Conservation (phyloP, 30 jellyfish, hydroid and myxozoan genomes). For the Morbakka virulenta region DNA sequence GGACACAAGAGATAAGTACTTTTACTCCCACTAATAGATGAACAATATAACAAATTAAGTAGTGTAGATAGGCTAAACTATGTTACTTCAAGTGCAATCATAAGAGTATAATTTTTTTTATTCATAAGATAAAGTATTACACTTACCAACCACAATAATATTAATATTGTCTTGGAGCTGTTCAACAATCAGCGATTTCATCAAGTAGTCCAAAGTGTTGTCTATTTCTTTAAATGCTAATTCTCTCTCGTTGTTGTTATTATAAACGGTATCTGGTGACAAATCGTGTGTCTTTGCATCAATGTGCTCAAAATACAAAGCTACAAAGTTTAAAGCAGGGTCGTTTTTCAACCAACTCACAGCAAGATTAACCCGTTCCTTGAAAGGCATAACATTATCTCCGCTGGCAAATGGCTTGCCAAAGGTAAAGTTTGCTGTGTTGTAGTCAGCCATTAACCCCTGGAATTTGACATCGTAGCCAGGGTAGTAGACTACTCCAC, state of each 20-base stretch:
- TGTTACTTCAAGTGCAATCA: too few species aligned
- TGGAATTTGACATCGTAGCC: slow-evolving; percentile 53
- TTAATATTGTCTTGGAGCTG: slow-evolving; percentile 42
- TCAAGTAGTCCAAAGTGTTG: slow-evolving; percentile 42
- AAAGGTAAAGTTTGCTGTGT: neutral
- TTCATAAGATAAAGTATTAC: too few species aligned
- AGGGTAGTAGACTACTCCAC: slow-evolving; percentile 83
- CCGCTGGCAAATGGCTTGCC: neutral
- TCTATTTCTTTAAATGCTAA: slow-evolving; percentile 52
- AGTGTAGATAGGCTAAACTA: too few species aligned
- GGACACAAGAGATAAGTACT: too few species aligned
- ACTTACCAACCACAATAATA: slow-evolving; percentile 67
- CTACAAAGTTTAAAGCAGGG: slow-evolving; percentile 63
- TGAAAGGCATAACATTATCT: slow-evolving; percentile 5
- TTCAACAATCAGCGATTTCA: slow-evolving; percentile 22
- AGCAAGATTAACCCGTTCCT: slow-evolving; percentile 46
- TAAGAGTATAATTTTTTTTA: too few species aligned
- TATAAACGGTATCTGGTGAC: slow-evolving; percentile 44
- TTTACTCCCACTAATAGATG: too few species aligned
- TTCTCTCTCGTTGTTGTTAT: slow-evolving; percentile 5
- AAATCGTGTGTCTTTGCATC: slow-evolving; percentile 73
- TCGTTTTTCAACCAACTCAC: slow-evolving; percentile 59
- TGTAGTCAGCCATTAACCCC: slow-evolving; percentile 29
- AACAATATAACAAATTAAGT: too few species aligned
- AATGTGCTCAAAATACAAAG: slow-evolving; percentile 60